Conservation (phyloP, 2,797 vertebrate genomes). For the Trachurus trachurus region DNA sequence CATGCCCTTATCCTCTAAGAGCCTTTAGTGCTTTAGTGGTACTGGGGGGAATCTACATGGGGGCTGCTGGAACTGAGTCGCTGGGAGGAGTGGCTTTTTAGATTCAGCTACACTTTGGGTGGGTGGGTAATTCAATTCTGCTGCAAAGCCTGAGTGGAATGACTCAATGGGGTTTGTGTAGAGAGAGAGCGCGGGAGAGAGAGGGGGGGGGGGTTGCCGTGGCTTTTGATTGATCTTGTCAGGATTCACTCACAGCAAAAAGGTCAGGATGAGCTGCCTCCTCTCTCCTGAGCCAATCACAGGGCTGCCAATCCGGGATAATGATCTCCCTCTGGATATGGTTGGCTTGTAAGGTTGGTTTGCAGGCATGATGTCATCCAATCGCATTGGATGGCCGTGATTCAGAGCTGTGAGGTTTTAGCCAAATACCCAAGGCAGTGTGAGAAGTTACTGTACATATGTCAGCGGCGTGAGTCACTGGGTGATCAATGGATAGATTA, state of each 20-base stretch:
- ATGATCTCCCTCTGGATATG: slow-evolving; percentile 72
- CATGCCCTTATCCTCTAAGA: slow-evolving; percentile 42
- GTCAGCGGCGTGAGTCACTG: slow-evolving; percentile 61
- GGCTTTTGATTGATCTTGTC: slow-evolving; percentile 79
- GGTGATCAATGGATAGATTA: slow-evolving; percentile 17
- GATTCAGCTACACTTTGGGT: slow-evolving; percentile 62
- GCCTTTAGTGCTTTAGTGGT: slow-evolving; percentile 59
- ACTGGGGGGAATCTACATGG: slow-evolving; percentile 58
- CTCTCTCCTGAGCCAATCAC: slow-evolving; percentile 72
- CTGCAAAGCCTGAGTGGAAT: slow-evolving; percentile 68
- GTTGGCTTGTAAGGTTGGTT: slow-evolving; percentile 67
- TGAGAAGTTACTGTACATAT: slow-evolving; percentile 61
- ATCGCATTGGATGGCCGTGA: slow-evolving; percentile 48
- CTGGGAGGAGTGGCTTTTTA: slow-evolving; percentile 58
- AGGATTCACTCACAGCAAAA: slow-evolving; percentile 73
- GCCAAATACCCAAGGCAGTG: slow-evolving; percentile 45
- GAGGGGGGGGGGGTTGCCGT: slow-evolving; percentile 22
- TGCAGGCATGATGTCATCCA: slow-evolving; percentile 65
- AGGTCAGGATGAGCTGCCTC: slow-evolving; percentile 71
- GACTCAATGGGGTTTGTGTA: slow-evolving; percentile 72
- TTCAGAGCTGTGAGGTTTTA: slow-evolving; percentile 54
- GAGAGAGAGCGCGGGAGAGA: slow-evolving; percentile 18
- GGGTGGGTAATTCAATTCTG: slow-evolving; percentile 75
- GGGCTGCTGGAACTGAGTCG: slow-evolving; percentile 51
- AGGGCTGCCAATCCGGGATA: slow-evolving; percentile 69